Evolutionary conservation across 1,140 invertebrate genomes (phyloP), one percentile per base, ranked within the genome.

Genomic region (Drosophila repleta): DNA sequence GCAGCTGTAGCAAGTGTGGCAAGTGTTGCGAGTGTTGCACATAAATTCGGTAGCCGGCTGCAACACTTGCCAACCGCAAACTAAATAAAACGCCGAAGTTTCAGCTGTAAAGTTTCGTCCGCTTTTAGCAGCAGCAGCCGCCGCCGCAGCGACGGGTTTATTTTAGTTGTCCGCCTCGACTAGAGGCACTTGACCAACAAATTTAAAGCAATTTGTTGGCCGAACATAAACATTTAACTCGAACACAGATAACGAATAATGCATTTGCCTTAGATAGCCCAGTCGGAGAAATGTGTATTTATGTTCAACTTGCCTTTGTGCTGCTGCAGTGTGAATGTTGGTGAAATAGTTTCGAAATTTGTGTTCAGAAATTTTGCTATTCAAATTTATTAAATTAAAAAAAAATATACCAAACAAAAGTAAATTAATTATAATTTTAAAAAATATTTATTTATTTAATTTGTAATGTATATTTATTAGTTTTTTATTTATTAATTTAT

Each of bases 21-120:
- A 84, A 85, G 81, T 76, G 81, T 80, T 76, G 80, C 80, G 80
- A 84, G 76, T 76, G 80, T 66, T 53, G 76, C 80, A 76, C 80
- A 84, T 85, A 84, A 85, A 84, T 84, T 67, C 43, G 24, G 26
- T 21, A 64, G 26, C 21, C 39, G 45, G 46, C 35, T 57, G 63
- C 35, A 35, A 15, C 20, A 51, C 43, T 51, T 37, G 45, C 11
- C 56, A 64, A 69, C 66, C 66, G 20, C 66, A 69, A 49, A 52
- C 63, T 69, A 64, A 69, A 63, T 53, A 64, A 69, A 64, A 52
- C 29, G 17, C 10, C n/a, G 18, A 24, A 52, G 60, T 52, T 24
- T 48, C 32, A 35, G 11, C 7, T 35, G 11, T 35, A 35, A 35
- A 35, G 32, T 35, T 35, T 35, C 32, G 10, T 6, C 8, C 8